Percentiles rank a stretch among this genome's conserved stretches.
Evolutionary conservation across 23 tunicate genomes (phyloP).

Genomic region (Botrylloides violaceus): DNA sequence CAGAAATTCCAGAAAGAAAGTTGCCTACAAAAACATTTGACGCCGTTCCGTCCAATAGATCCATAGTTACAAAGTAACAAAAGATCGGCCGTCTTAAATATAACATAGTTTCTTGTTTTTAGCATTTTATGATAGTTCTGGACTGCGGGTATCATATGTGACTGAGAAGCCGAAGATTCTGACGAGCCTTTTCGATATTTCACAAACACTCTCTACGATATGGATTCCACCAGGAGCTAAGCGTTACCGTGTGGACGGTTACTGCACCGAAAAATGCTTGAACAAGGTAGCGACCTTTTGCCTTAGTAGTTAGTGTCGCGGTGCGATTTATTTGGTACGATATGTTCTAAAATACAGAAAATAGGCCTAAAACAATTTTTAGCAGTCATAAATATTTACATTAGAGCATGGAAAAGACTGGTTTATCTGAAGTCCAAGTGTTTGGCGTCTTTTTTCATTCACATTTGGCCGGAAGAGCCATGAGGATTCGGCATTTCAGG

Average conservation of each 20-base stretch:
- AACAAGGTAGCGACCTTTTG: too few species aligned
- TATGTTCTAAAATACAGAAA: too few species aligned
- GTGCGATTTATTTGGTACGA: too few species aligned
- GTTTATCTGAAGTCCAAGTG: slow-evolving; percentile 18
- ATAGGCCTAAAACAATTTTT: too few species aligned
- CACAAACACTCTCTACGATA: not conserved
- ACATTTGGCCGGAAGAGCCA: slow-evolving; percentile 41
- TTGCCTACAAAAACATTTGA: too few species aligned
- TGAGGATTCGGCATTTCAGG: slow-evolving; percentile 46
- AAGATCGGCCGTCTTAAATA: too few species aligned
- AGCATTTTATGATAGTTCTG: not conserved
- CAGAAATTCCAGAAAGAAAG: too few species aligned
- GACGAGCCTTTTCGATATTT: not conserved
- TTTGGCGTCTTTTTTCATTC: slow-evolving; percentile 37
- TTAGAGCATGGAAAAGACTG: slow-evolving; percentile 20
- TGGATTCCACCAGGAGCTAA: not conserved
- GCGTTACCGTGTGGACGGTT: not conserved
- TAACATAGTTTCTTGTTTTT: not conserved
- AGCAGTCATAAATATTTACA: too few species aligned
- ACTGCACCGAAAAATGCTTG: not conserved
- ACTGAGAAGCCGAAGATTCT: not conserved
- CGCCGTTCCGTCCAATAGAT: too few species aligned
- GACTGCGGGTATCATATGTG: not conserved
- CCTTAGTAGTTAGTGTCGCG: too few species aligned
- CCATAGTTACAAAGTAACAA: too few species aligned